These are phyloP conservation scores for Heliconius congener DNA, from an alignment of 1,140 invertebrate genomes.

Conservation along the genomic window DNA sequence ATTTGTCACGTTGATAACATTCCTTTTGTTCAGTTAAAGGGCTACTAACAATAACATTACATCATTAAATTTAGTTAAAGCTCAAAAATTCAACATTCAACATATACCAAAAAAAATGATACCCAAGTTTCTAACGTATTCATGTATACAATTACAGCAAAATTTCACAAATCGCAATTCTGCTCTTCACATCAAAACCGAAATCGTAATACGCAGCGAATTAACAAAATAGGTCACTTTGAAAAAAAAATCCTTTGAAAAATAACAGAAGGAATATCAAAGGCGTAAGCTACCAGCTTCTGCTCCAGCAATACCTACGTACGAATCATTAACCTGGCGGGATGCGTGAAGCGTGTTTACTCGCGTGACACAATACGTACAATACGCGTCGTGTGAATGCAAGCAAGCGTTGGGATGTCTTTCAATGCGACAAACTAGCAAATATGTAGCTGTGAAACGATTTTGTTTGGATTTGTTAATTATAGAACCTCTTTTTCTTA, in stretches of 20 bases:
- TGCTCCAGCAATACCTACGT: conserved; percentile 3
- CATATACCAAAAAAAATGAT: neutral
- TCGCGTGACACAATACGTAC: conserved; percentile 13
- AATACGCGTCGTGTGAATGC: conserved; percentile 17
- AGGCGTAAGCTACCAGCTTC: conserved; percentile 19
- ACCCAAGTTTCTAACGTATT: neutral
- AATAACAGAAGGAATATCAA: conserved; percentile 25
- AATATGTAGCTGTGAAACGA: neutral
- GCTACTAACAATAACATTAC: no score
- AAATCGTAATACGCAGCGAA: neutral
- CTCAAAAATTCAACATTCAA: neutral
- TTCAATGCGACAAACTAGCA: conserved; percentile 2
- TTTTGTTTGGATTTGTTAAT: neutral
- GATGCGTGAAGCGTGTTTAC: conserved; percentile 24
- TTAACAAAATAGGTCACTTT: conserved; percentile 22
- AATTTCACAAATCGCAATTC: neutral
- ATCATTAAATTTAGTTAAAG: no score
- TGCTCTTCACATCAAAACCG: neutral
- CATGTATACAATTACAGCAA: neutral
- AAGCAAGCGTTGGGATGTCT: conserved; percentile 5
- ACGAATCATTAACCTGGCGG: conserved; percentile 31
- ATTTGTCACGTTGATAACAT: no score
- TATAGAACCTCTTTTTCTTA: neutral
- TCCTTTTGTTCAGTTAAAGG: no score
- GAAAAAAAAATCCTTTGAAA: conserved; percentile 24